Percentiles rank a stretch among this genome's conserved stretches.
Evolutionary conservation across 2,888 invertebrate genomes (phyloP).

Genomic region (Watsonalla binaria): DNA sequence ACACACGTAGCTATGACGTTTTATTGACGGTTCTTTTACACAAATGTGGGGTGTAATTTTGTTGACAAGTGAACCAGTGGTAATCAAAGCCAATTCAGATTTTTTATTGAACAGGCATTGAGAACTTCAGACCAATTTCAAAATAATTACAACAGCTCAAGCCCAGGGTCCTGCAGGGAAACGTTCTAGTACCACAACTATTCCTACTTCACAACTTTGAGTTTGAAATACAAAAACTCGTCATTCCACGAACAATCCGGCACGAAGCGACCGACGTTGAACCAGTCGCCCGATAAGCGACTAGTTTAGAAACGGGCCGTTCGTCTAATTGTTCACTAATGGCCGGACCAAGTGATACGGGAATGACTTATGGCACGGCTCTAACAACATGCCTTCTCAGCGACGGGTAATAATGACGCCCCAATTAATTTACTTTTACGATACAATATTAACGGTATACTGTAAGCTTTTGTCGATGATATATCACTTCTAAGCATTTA

Average conservation of each 20-base stretch:
- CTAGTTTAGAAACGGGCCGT: constrained; percentile 37
- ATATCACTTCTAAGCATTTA: neutral
- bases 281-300: constrained; percentile 37
- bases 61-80: too few species aligned
- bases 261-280: constrained; percentile 7
- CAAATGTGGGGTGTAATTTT: too few species aligned
- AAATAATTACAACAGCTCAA: neutral
- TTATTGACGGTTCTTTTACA: too few species aligned
- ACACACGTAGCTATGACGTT: too few species aligned
- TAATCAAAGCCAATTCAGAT: too few species aligned
- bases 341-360: constrained; percentile 39
- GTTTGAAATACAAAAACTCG: neutral
- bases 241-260: neutral
- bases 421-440: neutral
- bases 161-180: neutral
- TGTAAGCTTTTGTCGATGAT: neutral
- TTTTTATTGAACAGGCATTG: too few species aligned
- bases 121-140: too few species aligned
- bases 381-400: constrained; percentile 5
- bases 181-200: neutral
- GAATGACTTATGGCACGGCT: constrained; percentile 35
- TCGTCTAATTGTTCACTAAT: constrained; percentile 65
- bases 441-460: neutral
- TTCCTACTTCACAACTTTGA: neutral
- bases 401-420: neutral